Evolutionary conservation across 2,113 vertebrate genomes (phyloP).

Genomic region (Speoplatyrhinus poulsoni): DNA sequence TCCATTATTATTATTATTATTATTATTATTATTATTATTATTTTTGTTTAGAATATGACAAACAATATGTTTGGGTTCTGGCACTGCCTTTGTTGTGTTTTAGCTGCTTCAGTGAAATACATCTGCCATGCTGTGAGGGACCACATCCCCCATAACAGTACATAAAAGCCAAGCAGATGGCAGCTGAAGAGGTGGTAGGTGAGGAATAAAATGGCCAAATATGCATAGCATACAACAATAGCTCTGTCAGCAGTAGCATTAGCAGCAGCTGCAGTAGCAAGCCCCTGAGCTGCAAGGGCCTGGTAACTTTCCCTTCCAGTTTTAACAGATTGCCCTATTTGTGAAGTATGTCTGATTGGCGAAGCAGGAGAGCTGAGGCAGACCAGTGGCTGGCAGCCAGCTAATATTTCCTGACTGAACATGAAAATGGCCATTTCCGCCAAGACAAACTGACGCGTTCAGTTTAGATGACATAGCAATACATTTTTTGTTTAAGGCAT

Average conservation of each 20-base stretch:
- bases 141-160: neutral
- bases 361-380: conserved; percentile 13
- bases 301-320: conserved; percentile 2
- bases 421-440: conserved; percentile 35
- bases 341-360: conserved; percentile 43
- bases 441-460: conserved; percentile 45
- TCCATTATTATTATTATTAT: neutral
- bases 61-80: neutral
- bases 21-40: too few relatives aligned
- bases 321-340: conserved; percentile 43
- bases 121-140: neutral
- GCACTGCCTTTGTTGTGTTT: neutral
- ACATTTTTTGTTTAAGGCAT: conserved; percentile 36
- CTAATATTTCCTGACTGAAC: conserved; percentile 17
- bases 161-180: neutral
- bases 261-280: neutral
- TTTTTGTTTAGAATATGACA: neutral
- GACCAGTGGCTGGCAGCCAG: conserved; percentile 15
- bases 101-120: neutral
- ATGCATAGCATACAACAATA: neutral
- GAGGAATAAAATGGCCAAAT: neutral
- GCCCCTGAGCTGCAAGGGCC: neutral
- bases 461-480: conserved; percentile 14
- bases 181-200: conserved; percentile 1
- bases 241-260: neutral